A percentile compares a stretch with the other conserved stretches of the same genome.
phyloP scores from a whole-genome alignment of 2,888 invertebrate genomes.

The Sicus ferrugineus region DNA sequence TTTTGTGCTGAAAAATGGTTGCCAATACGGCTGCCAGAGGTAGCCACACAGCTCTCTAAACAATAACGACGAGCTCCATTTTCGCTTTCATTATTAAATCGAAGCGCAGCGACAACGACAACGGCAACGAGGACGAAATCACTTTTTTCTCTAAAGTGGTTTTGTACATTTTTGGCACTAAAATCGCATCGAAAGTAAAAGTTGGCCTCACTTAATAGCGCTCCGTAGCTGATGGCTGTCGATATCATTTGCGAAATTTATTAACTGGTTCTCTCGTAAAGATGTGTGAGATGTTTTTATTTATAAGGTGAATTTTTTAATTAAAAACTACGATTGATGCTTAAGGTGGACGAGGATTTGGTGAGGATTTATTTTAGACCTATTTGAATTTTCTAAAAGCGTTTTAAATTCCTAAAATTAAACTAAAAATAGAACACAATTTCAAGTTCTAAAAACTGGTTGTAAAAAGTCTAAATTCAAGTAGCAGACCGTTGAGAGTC shows the following conservation, averaged over 20 bases:
- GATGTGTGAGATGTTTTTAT: neutral
- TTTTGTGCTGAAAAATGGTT: neutral
- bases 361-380: neutral
- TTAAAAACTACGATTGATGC: neutral
- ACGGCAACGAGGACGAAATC: neutral
- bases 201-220: neutral
- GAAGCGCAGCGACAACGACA: neutral
- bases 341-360: neutral
- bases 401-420: too few species aligned
- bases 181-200: conserved; percentile 25
- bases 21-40: neutral
- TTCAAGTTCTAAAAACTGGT: too few species aligned
- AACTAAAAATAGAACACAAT: too few species aligned
- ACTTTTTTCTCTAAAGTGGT: conserved; percentile 16
- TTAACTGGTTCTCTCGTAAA: conserved; percentile 17
- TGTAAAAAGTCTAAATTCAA: too few species aligned
- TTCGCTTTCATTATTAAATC: conserved; percentile 27
- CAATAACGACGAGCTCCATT: conserved; percentile 12
- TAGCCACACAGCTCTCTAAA: conserved; percentile 4
- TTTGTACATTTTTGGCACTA: conserved; percentile 26
- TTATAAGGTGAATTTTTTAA: neutral
- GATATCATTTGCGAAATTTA: conserved; percentile 1
- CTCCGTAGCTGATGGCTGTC: neutral
- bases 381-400: too few species aligned
- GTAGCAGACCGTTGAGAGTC: too few species aligned